Conservation (phyloP, 2,888 invertebrate species). For the Drosophila bunnanda region DNA sequence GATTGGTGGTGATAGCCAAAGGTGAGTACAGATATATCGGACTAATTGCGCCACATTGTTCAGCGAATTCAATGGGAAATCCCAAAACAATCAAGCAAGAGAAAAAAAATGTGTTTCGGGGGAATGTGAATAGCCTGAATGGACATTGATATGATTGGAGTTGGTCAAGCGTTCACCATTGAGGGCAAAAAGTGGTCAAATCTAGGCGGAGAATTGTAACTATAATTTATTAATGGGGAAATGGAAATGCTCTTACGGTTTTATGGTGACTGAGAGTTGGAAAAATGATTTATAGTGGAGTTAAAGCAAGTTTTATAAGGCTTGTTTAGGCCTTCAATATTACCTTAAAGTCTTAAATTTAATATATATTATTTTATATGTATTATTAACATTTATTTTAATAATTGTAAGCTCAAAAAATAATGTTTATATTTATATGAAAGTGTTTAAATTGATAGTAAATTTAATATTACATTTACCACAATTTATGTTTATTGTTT, state of each 20-base stretch:
- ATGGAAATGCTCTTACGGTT: neutral
- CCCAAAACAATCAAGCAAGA: slow-evolving; percentile 62
- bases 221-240: slow-evolving; percentile 4
- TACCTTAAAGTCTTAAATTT: no score
- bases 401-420: neutral
- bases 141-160: slow-evolving; percentile 21
- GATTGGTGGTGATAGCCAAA: slow-evolving; percentile 21
- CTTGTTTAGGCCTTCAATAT: no score
- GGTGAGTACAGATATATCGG: slow-evolving; percentile 18
- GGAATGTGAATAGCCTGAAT: slow-evolving; percentile 14
- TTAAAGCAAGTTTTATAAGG: neutral
- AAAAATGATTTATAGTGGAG: neutral
- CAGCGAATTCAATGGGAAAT: slow-evolving; percentile 56
- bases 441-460: no score
- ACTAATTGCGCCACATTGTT: slow-evolving; percentile 69
- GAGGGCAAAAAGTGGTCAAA: slow-evolving; percentile 1
- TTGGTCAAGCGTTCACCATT: slow-evolving; percentile 22
- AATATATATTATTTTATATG: no score
- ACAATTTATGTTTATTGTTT: no score
- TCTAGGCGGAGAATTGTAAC: neutral
- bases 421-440: no score
- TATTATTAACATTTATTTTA: no score
- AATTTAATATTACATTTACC: no score
- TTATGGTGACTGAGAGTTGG: neutral
- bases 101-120: slow-evolving; percentile 29